Evolutionary conservation across 1,140 invertebrate species (phyloP).

Genomic region (Trichogramma pretiosum): DNA sequence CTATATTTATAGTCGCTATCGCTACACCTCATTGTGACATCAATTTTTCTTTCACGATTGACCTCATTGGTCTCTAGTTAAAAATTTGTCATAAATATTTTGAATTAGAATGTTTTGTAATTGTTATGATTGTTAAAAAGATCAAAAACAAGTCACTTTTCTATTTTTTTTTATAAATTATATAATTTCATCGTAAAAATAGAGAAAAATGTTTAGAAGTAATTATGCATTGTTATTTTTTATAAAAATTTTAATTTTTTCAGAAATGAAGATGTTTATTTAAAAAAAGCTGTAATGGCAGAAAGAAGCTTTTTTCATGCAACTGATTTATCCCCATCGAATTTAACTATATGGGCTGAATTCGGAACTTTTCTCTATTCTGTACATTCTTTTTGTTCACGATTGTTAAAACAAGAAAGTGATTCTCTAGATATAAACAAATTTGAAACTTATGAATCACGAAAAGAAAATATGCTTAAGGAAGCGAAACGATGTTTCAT

Average conservation of each 20-base stretch:
- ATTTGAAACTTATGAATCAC: constrained; percentile 63
- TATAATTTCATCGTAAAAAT: too few species aligned
- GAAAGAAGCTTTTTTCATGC: constrained; percentile 71
- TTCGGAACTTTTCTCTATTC: constrained; percentile 80
- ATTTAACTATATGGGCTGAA: constrained; percentile 77
- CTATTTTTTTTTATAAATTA: too few species aligned
- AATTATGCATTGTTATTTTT: constrained; percentile 2
- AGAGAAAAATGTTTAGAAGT: too few species aligned
- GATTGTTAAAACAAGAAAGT: constrained; percentile 70
- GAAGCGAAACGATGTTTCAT: constrained; percentile 69
- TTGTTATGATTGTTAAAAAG: too few species aligned
- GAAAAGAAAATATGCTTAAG: constrained; percentile 70
- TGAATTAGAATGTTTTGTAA: too few species aligned
- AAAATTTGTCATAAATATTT: too few species aligned
- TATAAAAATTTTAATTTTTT: constrained; percentile 17
- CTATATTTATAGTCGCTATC: too few species aligned
- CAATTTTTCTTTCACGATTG: too few species aligned
- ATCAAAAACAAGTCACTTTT: too few species aligned
- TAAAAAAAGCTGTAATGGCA: constrained; percentile 61
- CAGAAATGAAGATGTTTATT: constrained; percentile 60
- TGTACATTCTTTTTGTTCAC: constrained; percentile 78
- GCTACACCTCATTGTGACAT: too few species aligned
- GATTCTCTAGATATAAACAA: constrained; percentile 69
- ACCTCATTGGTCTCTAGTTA: too few species aligned
- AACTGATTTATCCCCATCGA: constrained; percentile 59